Base-by-base conservation (phyloP, 2,797 vertebrate species). In the Cephalopachus bancanus region DNA sequence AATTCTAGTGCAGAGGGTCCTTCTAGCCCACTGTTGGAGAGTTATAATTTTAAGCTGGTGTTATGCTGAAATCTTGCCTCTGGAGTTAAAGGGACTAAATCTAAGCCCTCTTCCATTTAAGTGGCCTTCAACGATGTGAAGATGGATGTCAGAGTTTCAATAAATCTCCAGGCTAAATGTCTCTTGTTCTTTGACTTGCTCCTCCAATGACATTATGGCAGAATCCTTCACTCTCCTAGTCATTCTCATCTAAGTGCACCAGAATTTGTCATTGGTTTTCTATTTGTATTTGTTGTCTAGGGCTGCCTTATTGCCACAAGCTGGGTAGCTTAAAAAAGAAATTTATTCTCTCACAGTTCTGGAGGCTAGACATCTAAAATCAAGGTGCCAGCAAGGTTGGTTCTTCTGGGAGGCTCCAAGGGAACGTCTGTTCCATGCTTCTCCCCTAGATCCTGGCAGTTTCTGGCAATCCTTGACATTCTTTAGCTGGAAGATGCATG, bases 51-150 rank as follows among this genome's bases (percentile, higher is more conserved):
- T 67, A 44, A 75, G 51, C 93, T 64, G 55, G 8, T 84, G 11
- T 83, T 76, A 64, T 88, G 24, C 65, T 78, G 33, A 93, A 93
- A 97, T 89, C 37, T 62, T 57, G 51, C 11, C 53, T 91, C 71
- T 80, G 22, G 20, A 89, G 20, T 93, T 86, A 89, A 85, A 62
- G 22, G n/a, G 10, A 86, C 37, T 49, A 95, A 71, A 64, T 69
- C 65, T 49, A 81, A 91, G 75, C 37, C 57, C 30, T 91, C 53
- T 92, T 81, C 72, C 16, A 30, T 67, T 71, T 51, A 44, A 74
- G 19, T 19, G 7, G 15, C 33, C 69, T 91, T 91, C 75, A 85
- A 75, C 84, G 49, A 69, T 37, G 3, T 64, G 19, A 97, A 83
- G 78, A 60, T 71, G 16, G 65, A 65, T 86, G 17, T 83, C 91